These are phyloP conservation scores for Ptychoptera contaminata DNA, from an alignment of 2,888 invertebrate species.

Conservation along the genomic window DNA sequence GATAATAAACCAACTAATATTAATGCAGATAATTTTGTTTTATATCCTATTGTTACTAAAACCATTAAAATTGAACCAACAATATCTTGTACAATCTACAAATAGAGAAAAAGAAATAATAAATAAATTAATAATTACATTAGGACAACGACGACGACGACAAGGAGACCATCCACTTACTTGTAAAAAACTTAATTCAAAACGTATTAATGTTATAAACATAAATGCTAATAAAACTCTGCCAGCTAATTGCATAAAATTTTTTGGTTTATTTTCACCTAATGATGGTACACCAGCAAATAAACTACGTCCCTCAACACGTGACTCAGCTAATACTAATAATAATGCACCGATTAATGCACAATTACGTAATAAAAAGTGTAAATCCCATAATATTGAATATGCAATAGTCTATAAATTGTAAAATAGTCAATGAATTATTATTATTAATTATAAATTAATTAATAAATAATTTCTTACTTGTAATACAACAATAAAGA, in stretches of 20 bases:
- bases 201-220: constrained; percentile 91
- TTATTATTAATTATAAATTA: background rate
- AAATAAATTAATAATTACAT: constrained; percentile 3
- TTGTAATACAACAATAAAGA: constrained; percentile 93
- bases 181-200: constrained; percentile 81
- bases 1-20: constrained; percentile 80
- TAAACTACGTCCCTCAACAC: constrained; percentile 82
- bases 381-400: constrained; percentile 96
- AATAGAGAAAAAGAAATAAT: constrained; percentile 9
- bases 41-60: constrained; percentile 91
- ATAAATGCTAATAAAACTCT: constrained; percentile 93
- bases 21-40: constrained; percentile 94
- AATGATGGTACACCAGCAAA: constrained; percentile 90
- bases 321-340: constrained; percentile 88
- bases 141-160: constrained; percentile 3
- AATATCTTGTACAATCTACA: constrained; percentile 77
- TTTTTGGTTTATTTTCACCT: constrained; percentile 93
- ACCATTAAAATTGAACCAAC: constrained; percentile 90
- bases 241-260: constrained; percentile 90
- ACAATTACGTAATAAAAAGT: constrained; percentile 89
- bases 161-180: constrained; percentile 30
- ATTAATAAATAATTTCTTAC: constrained; percentile 32
- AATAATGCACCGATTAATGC: constrained; percentile 95
- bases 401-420: constrained; percentile 74
- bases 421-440: constrained; percentile 12